Conservation (phyloP, 1,140 invertebrate species). For the Pollicipes pollicipes region DNA sequence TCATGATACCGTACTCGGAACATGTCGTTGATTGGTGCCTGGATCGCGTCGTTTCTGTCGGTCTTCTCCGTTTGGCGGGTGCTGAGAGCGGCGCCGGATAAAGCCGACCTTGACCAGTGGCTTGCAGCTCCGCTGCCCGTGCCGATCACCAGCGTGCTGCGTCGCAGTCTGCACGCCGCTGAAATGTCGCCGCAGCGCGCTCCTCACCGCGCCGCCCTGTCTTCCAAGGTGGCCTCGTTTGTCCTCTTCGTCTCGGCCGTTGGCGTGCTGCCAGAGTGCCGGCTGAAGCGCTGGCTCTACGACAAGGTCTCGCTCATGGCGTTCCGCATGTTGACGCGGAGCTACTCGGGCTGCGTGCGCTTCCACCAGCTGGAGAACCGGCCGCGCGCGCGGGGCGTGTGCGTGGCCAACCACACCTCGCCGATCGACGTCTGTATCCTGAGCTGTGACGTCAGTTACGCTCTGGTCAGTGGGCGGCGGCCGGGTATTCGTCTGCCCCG, state of each 20-base stretch:
- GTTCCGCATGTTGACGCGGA: constrained; percentile 52
- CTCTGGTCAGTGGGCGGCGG: constrained; percentile 31
- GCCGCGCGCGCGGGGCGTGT: constrained; percentile 64
- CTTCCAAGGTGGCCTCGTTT: neutral
- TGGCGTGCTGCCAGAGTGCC: constrained; percentile 36
- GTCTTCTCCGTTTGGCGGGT: neutral
- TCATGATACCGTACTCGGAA: too few relatives aligned
- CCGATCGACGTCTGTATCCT: constrained; percentile 60
- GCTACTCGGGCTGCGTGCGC: constrained; percentile 47
- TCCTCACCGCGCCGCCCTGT: neutral
- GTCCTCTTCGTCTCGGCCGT: constrained; percentile 5
- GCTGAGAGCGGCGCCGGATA: too few relatives aligned
- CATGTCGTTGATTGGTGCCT: too few relatives aligned
- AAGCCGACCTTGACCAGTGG: too few relatives aligned
- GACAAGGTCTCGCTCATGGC: constrained; percentile 42
- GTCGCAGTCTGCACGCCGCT: too few relatives aligned
- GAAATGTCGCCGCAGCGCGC: too few relatives aligned
- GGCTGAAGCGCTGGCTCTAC: constrained; percentile 44
- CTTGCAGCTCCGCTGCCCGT: neutral
- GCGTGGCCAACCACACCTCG: constrained; percentile 98
- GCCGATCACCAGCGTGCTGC: too few relatives aligned
- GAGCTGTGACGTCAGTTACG: constrained; percentile 40
- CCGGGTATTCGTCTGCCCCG: constrained; percentile 10
- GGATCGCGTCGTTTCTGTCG: too few relatives aligned
- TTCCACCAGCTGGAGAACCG: constrained; percentile 64